phyloP scores from a whole-genome alignment of 2,113 vertebrate genomes.

The Carassius carassius region DNA sequence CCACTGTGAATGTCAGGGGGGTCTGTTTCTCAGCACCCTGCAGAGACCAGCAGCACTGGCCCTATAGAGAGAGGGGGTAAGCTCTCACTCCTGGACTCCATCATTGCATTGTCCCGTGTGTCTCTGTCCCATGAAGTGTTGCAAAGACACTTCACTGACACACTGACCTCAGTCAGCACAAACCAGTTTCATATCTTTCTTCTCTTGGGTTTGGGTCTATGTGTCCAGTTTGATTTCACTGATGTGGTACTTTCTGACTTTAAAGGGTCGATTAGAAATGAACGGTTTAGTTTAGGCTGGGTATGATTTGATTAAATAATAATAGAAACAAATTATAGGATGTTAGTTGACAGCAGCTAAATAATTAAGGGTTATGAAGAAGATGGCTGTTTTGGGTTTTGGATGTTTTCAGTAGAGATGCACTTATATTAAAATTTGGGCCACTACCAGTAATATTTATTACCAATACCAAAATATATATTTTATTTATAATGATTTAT shows the following conservation, averaged over 20 bases:
- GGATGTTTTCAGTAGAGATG: background rate
- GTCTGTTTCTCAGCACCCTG: conserved; percentile 55
- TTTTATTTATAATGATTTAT: background rate
- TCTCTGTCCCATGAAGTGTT: conserved; percentile 42
- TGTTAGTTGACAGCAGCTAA: background rate
- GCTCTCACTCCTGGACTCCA: conserved; percentile 46
- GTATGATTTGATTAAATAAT: background rate
- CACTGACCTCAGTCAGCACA: conserved; percentile 19
- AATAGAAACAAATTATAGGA: background rate
- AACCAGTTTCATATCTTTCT: background rate
- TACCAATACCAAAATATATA: too few species aligned
- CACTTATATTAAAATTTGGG: background rate
- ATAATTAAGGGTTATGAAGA: background rate
- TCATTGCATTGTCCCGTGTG: conserved; percentile 50
- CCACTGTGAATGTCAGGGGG: conserved; percentile 38
- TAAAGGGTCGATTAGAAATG: background rate
- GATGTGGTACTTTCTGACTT: background rate
- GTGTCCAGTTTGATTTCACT: background rate
- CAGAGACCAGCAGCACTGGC: conserved; percentile 35
- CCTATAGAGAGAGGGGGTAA: conserved; percentile 40
- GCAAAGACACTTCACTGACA: conserved; percentile 39
- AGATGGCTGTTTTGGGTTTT: background rate
- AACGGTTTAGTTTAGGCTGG: background rate
- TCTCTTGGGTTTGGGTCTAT: background rate
- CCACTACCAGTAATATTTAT: background rate